Conservation (phyloP, 2,888 invertebrate genomes). For the Andrena praecox region DNA sequence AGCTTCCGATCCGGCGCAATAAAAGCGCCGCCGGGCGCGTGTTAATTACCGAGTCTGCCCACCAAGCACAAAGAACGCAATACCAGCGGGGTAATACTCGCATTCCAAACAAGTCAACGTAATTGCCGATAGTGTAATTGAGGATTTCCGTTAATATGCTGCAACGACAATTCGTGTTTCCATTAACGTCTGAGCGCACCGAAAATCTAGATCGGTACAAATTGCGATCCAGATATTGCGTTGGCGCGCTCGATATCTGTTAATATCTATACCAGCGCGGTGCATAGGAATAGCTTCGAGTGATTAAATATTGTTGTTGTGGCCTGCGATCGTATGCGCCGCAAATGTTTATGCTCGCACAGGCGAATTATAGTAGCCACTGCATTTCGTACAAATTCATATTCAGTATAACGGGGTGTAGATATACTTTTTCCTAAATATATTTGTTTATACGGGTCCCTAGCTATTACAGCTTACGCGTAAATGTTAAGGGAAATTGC, state of each 20-base stretch:
- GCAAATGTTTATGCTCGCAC: neutral
- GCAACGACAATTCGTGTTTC: conserved; percentile 26
- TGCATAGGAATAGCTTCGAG: neutral
- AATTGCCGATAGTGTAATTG: conserved; percentile 43
- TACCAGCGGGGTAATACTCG: conserved; percentile 14
- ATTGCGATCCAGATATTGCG: conserved; percentile 30
- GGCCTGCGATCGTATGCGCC: neutral
- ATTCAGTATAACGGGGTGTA: too few relatives aligned
- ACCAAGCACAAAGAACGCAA: neutral
- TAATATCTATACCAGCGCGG: neutral
- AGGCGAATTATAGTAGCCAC: neutral
- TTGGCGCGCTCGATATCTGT: conserved; percentile 6
- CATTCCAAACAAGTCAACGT: conserved; percentile 26
- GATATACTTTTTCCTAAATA: too few relatives aligned
- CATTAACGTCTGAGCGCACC: conserved; percentile 31
- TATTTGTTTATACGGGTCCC: too few relatives aligned
- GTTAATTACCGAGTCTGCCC: neutral
- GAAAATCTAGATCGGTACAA: conserved; percentile 21
- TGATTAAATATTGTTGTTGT: neutral
- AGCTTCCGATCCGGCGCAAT: neutral
- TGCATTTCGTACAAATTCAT: neutral
- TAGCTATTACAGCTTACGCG: too few relatives aligned
- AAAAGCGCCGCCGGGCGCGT: neutral
- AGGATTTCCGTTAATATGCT: conserved; percentile 34
- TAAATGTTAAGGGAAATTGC: too few relatives aligned